phyloP scores from a whole-genome alignment of 1,140 invertebrate genomes.

The Pogonomyrmex barbatus region DNA sequence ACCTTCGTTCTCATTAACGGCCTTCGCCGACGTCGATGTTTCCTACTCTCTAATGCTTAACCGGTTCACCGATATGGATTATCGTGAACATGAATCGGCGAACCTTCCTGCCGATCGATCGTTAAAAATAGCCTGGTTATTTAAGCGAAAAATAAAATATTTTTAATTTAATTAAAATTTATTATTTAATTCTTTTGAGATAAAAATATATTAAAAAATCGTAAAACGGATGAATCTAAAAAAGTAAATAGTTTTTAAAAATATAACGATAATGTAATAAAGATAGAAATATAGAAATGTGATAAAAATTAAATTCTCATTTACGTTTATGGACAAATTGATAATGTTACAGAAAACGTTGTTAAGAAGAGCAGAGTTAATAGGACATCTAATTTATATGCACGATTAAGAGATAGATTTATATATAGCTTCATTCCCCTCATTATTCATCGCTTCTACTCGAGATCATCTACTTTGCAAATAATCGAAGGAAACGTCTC shows the following conservation, averaged over 20 bases:
- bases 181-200: neutral
- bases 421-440: neutral
- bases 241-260: neutral
- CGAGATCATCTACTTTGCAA: slow-evolving; percentile 6
- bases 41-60: slow-evolving; percentile 38
- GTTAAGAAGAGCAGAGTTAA: slow-evolving; percentile 17
- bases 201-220: neutral
- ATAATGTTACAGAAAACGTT: neutral
- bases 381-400: neutral
- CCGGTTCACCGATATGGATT: slow-evolving; percentile 25
- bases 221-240: neutral
- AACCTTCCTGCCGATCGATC: neutral
- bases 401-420: slow-evolving; percentile 14
- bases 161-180: too few relatives aligned
- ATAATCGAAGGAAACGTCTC: slow-evolving; percentile 38
- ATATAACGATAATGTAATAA: neutral
- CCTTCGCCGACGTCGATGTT: neutral
- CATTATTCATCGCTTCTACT: slow-evolving; percentile 37
- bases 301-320: neutral
- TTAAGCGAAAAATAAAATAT: neutral
- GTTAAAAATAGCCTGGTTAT: slow-evolving; percentile 7
- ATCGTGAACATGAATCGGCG: neutral
- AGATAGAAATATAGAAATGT: neutral
- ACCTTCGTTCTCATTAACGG: slow-evolving; percentile 41
- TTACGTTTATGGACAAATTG: neutral